Percentiles rank a stretch among this genome's conserved stretches.
Evolutionary conservation across 2,797 vertebrate species (phyloP).

Genomic region (Clarias laeviceps): DNA sequence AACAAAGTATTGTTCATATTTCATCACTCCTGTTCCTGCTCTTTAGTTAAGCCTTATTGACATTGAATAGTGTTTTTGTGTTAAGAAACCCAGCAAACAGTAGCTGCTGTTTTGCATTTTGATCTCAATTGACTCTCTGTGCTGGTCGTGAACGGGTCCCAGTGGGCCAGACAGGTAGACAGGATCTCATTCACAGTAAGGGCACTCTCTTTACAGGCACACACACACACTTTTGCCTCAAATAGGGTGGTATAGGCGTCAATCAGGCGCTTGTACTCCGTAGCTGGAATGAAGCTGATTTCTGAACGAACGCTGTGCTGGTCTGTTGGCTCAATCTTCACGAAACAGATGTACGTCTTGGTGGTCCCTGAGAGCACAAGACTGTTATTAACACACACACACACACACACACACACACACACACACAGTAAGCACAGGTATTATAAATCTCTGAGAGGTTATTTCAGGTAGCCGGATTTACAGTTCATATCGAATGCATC

Average conservation of each 20-base stretch:
- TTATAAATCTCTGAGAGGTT: slow-evolving; percentile 15
- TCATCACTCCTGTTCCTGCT: neutral
- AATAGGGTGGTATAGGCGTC: slow-evolving; percentile 51
- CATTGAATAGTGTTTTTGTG: slow-evolving; percentile 49
- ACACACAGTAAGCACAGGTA: slow-evolving; percentile 19
- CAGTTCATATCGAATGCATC: neutral
- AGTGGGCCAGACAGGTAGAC: slow-evolving; percentile 53
- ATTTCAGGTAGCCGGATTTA: slow-evolving; percentile 22
- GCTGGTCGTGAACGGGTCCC: slow-evolving; percentile 36
- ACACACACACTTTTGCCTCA: slow-evolving; percentile 25
- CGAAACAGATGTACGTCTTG: slow-evolving; percentile 8
- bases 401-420: no score
- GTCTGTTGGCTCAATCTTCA: slow-evolving; percentile 15
- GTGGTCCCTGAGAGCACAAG: slow-evolving; percentile 24
- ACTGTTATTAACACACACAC: slow-evolving; percentile 17
- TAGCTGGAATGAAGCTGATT: slow-evolving; percentile 21
- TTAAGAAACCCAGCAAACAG: slow-evolving; percentile 1
- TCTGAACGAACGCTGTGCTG: slow-evolving; percentile 32
- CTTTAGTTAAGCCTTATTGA: slow-evolving; percentile 22
- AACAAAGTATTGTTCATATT: neutral
- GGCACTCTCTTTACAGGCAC: slow-evolving; percentile 23
- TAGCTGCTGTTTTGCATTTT: slow-evolving; percentile 39
- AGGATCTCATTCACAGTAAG: slow-evolving; percentile 57
- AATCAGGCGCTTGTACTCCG: slow-evolving; percentile 39
- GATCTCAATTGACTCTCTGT: slow-evolving; percentile 57